Evolutionary conservation across 2,888 invertebrate species (phyloP), one percentile per base, ranked within the genome.

Genomic region (Gnatocerus cornutus): DNA sequence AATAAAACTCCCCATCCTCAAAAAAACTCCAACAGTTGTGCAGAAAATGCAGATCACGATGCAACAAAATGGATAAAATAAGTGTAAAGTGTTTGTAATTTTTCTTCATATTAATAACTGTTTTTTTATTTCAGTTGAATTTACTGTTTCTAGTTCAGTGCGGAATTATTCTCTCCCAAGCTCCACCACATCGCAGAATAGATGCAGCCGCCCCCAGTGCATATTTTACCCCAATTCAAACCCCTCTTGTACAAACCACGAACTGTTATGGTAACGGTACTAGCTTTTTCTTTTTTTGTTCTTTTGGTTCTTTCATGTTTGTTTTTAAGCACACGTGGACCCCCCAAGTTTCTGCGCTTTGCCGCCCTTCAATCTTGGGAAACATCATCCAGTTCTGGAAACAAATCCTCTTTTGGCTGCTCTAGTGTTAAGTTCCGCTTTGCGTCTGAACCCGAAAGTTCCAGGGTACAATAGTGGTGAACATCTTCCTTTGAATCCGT

Each of bases 401-500:
- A 53, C 73, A 12, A 83, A 83, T 78, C 83, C 83, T 29, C 73
- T 84, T 37, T 68, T 83, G 21, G 79, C 79, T 13, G 80, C 83
- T 39, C 68, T 82, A 29, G 66, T 82, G 30, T 70, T 84, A 55
- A 81, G 81, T 71, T 74, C 78, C 30, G 69, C 77, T 62, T 75
- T 84, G 43, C 79, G 78, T 62, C 69, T 80, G 48, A 64, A 74
- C 33, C 73, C 79, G 12, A 75, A 78, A 71, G 73, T 77, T 72
- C 77, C 80, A 53, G 82, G 86, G 61, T 87, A 86, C 78, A 90
- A 90, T 78, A 88, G 85, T 79, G 84, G 85, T 50, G 86, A 89
- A 78, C 88, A 90, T 84, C 84, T 86, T 53, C 86, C 89, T 0
- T 81, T 88, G 37, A 88, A 90, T 84, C 90, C 90, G 58, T 81